Conservation (phyloP, 2,888 invertebrate species). For the Pachliopta kotzebuea region DNA sequence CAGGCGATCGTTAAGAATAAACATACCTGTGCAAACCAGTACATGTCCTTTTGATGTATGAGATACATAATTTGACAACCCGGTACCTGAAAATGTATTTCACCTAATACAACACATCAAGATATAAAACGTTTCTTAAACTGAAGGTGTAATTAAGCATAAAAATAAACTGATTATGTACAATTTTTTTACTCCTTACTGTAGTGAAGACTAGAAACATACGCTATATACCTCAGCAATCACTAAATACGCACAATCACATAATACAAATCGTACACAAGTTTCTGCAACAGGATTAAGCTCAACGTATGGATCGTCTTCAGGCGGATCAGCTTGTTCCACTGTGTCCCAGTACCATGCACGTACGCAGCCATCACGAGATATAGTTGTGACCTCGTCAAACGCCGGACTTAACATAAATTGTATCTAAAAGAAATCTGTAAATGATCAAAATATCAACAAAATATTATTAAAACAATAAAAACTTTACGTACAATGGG, state of each 20-base stretch:
- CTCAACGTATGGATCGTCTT: conserved; percentile 89
- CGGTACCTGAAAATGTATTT: conserved; percentile 52
- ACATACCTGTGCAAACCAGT: conserved; percentile 90
- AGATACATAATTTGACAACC: conserved; percentile 71
- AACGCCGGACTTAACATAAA: conserved; percentile 69
- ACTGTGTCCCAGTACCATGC: conserved; percentile 96
- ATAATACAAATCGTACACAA: conserved; percentile 54
- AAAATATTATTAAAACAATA: neutral
- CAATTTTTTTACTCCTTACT: no score
- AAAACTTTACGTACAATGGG: conserved; percentile 77
- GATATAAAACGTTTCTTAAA: no score
- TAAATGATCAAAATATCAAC: neutral
- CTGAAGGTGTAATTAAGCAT: no score
- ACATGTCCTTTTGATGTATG: conserved; percentile 67
- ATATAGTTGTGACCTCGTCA: conserved; percentile 72
- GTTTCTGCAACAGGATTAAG: conserved; percentile 94
- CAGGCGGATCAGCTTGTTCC: conserved; percentile 91
- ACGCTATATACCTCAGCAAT: no score
- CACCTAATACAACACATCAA: neutral
- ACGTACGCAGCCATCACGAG: conserved; percentile 88
- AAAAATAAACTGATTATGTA: no score
- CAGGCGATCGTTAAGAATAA: neutral
- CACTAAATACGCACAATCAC: no score
- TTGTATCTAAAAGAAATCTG: conserved; percentile 55
- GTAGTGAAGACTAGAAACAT: no score